Evolutionary conservation across 2,888 invertebrate genomes (phyloP), one percentile per base, ranked within the genome.

Genomic region (Drosophila mettleri): DNA sequence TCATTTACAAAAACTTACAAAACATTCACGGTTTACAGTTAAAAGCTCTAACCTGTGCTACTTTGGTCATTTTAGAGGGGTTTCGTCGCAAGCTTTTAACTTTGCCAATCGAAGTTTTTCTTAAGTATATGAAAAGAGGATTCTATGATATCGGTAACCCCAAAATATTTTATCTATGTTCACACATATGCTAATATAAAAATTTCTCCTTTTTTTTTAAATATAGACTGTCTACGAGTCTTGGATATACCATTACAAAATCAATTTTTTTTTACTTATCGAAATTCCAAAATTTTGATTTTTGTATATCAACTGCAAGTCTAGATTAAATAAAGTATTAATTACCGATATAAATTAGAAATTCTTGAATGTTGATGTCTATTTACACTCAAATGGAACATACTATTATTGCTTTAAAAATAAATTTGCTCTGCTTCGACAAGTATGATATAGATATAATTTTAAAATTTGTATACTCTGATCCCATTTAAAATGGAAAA

Each of bases 131-230:
- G n/a, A 74, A 71, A 18, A 90, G 89, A 6, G 69, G 76, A 39
- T 90, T 89, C 46, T 79, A 83, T 67, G 89, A 91, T 69, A 90
- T 89, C 10, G 91, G 91, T 91, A 83, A 71, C 54, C 10, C 7
- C 14, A 3, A 43, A 9, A 1, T 33, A 7, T 16, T 20, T 3
- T 31, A 24, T 20, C 2, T 34, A 5, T 18, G 1, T 31, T 31
- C 9, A 24, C 24, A 24, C 24, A 24, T 7, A 24, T 24, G 2
- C 7, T 5, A 5, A 24, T 24, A 24, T 24, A 24, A 5, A 6
- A 5, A 24, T 24, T 0, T 24, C 3, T 24, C 6, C 0, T 36
- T 12, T 24, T 22, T 33, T 1, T 1, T 24, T n/a, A n/a, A n/a
- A 14, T 45, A 43, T 62, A 83, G 83, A 83, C 49, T 72, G 67